These are phyloP conservation scores for Notechis scutatus DNA, from an alignment of 2,113 vertebrate genomes.

Conservation along the genomic window DNA sequence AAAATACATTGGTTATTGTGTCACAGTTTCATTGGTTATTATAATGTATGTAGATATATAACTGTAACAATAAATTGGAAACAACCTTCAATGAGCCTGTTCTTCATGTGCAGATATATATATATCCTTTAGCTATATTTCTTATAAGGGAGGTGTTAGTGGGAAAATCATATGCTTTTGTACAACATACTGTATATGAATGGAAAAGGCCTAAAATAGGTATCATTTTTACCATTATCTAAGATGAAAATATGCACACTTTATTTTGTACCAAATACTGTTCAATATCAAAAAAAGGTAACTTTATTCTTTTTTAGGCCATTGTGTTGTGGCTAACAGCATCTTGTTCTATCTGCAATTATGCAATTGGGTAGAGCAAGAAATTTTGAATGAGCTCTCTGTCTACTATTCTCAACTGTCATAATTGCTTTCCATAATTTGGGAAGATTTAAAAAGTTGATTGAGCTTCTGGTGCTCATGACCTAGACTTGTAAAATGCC, in stretches of 20 bases:
- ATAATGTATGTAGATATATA: background rate
- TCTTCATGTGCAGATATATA: background rate
- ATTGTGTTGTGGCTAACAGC: background rate
- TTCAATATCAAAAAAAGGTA: background rate
- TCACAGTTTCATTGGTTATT: background rate
- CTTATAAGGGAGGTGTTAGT: background rate
- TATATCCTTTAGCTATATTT: background rate
- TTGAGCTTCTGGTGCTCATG: background rate
- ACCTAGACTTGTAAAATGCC: background rate
- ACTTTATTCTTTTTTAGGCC: background rate
- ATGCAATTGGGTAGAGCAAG: background rate
- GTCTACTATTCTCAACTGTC: background rate
- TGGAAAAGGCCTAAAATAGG: background rate
- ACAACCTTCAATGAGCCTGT: background rate
- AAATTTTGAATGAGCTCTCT: background rate
- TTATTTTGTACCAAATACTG: background rate
- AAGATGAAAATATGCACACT: background rate
- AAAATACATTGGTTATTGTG: background rate
- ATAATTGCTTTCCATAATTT: background rate
- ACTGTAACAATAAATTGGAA: background rate
- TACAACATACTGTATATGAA: background rate
- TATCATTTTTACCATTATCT: background rate
- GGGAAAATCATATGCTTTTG: background rate
- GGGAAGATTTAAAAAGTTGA: background rate
- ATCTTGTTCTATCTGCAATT: background rate